Conservation (phyloP, 2,797 vertebrate genomes). For the Tokudaia muenninki region DNA sequence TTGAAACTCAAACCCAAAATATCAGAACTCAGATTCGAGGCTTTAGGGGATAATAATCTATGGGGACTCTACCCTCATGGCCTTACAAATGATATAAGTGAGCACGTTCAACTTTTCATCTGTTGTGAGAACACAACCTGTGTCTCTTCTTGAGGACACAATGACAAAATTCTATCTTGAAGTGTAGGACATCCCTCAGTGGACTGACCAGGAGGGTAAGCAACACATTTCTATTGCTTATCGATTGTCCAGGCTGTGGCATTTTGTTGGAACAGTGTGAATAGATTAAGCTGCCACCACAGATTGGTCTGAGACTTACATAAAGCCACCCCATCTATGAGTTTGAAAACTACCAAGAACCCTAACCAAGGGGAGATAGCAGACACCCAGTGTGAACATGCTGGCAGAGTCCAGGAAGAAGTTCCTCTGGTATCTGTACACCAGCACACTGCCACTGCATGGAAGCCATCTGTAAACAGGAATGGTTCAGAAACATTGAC, state of each 20-base stretch:
- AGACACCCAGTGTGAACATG: background rate
- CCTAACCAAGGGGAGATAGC: background rate
- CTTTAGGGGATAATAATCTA: background rate
- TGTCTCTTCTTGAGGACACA: background rate
- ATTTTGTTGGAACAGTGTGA: background rate
- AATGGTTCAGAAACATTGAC: background rate
- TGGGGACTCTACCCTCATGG: background rate
- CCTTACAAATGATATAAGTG: too few relatives aligned
- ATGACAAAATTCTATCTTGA: background rate
- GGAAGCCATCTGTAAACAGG: background rate
- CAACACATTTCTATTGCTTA: background rate
- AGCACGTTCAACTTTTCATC: background rate
- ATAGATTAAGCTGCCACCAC: background rate
- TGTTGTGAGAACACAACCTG: background rate
- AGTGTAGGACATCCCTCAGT: background rate
- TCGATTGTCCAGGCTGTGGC: background rate
- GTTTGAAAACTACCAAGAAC: background rate
- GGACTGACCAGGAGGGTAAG: background rate
- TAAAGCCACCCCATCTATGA: background rate
- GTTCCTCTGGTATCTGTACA: background rate
- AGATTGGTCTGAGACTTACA: background rate
- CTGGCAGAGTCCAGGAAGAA: too few relatives aligned
- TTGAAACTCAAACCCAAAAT: background rate
- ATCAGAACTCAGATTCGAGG: background rate
- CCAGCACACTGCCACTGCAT: background rate